phyloP scores from a whole-genome alignment of 2,888 invertebrate species.

The Strigamia transsilvanica region DNA sequence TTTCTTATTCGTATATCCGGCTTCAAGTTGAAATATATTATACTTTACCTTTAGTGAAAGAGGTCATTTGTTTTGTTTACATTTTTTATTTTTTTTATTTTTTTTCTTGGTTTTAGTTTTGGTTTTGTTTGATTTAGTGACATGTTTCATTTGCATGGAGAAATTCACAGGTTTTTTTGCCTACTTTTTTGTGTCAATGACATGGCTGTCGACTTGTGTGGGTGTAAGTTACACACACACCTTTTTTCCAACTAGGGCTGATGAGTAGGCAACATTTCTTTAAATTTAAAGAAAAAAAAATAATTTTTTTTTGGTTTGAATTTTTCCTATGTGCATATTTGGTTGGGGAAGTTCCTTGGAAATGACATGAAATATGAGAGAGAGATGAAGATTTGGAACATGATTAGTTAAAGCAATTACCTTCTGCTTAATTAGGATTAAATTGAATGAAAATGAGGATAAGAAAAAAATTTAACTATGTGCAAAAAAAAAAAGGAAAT shows the following conservation, averaged over 20 bases:
- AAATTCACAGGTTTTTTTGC: neutral
- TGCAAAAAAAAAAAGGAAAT: neutral
- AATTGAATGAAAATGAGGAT: neutral
- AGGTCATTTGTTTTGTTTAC: conserved; percentile 30
- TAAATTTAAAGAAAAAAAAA: neutral
- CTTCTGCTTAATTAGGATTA: neutral
- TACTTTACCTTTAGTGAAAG: conserved; percentile 2
- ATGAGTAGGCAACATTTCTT: conserved; percentile 5
- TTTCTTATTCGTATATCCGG: conserved; percentile 30
- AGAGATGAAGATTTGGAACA: neutral
- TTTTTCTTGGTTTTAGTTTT: neutral
- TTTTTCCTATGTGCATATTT: neutral
- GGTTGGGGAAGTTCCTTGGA: conserved; percentile 12
- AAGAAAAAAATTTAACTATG: neutral
- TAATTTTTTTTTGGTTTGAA: neutral
- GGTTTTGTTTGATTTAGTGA: no score
- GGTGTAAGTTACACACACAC: conserved; percentile 1
- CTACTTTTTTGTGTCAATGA: neutral
- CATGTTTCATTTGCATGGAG: neutral
- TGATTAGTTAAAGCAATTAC: neutral
- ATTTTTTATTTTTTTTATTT: neutral
- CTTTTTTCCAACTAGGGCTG: neutral
- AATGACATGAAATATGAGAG: neutral
- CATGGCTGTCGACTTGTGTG: conserved; percentile 1
- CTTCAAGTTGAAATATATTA: conserved; percentile 15